Conservation (phyloP, 2,888 invertebrate species). For the Heliothis peltigera region DNA sequence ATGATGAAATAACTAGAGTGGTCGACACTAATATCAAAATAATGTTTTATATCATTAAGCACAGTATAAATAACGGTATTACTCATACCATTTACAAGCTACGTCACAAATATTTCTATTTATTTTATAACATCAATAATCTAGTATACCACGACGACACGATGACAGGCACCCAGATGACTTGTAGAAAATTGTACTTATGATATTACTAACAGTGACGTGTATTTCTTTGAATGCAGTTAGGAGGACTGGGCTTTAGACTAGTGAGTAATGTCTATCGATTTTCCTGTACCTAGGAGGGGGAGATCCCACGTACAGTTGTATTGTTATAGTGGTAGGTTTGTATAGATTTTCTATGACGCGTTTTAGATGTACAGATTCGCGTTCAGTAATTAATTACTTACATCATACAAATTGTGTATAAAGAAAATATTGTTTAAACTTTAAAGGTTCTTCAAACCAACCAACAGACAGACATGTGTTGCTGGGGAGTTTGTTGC, state of each 20-base stretch:
- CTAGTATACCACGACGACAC: conserved; percentile 28
- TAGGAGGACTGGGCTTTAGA: conserved; percentile 1
- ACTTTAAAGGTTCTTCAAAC: no score
- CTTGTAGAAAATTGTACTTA: neutral
- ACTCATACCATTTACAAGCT: conserved; percentile 3
- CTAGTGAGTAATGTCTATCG: conserved; percentile 45
- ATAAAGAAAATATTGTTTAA: no score
- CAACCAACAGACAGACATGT: no score
- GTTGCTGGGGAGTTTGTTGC: no score
- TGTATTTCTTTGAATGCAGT: conserved; percentile 34
- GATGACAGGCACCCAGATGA: conserved; percentile 1
- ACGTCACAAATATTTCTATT: conserved; percentile 12
- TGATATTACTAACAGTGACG: conserved; percentile 6
- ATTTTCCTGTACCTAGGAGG: conserved; percentile 22
- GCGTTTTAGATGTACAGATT: neutral
- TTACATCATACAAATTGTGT: no score
- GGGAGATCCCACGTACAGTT: neutral
- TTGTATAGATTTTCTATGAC: neutral
- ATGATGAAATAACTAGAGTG: no score
- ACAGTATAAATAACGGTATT: conserved; percentile 5
- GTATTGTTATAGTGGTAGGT: neutral
- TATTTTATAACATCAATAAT: conserved; percentile 8
- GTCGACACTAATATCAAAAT: no score
- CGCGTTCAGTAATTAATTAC: no score
- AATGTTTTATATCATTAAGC: conserved; percentile 6